Conservation (phyloP, 2,888 invertebrate species). For the Calameuta pallipes region DNA sequence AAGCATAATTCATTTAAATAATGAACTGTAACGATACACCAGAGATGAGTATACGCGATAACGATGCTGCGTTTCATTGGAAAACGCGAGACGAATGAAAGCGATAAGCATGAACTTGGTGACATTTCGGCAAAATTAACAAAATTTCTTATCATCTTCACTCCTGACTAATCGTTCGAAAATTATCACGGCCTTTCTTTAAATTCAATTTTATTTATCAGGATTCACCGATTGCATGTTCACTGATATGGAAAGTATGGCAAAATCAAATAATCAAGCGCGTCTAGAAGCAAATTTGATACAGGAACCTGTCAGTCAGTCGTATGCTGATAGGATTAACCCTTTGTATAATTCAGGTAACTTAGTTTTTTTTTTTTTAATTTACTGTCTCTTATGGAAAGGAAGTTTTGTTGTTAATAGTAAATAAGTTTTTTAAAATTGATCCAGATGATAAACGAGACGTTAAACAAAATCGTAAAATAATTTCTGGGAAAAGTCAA, state of each 20-base stretch:
- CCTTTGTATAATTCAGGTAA: not conserved
- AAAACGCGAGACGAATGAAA: not conserved
- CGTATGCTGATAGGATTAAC: not conserved
- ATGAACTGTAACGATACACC: not conserved
- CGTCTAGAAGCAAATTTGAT: slow-evolving; percentile 5
- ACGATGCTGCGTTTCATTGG: not conserved
- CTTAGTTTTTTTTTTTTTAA: not conserved
- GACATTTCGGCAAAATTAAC: not conserved
- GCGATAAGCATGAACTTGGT: not conserved
- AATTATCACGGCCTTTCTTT: not conserved
- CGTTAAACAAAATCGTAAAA: not conserved
- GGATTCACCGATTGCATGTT: slow-evolving; percentile 15
- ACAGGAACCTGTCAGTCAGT: slow-evolving; percentile 2
- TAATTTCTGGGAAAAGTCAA: not conserved
- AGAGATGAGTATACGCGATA: no score
- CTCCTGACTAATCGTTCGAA: not conserved
- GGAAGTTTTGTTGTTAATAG: not conserved
- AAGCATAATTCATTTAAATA: not conserved
- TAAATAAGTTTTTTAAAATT: not conserved
- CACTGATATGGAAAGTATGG: slow-evolving; percentile 21
- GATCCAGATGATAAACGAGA: not conserved
- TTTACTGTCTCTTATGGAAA: not conserved
- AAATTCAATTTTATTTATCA: slow-evolving; percentile 1
- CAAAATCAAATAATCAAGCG: slow-evolving; percentile 11
- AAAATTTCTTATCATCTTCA: not conserved